phyloP scores from a whole-genome alignment of 2,113 vertebrate genomes.

The Cynopterus brachyotis region DNA sequence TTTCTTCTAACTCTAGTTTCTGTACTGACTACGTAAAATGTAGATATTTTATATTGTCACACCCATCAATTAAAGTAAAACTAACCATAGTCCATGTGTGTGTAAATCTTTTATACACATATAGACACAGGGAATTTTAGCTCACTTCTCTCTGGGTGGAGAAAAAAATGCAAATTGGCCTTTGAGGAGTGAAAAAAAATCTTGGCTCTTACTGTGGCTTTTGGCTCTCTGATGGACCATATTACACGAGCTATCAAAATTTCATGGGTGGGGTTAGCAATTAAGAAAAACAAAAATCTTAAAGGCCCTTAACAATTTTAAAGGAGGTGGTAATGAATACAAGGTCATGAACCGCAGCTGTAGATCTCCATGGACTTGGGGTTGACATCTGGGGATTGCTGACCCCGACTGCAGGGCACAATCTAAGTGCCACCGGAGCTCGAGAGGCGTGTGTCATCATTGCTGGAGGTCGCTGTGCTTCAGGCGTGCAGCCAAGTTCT shows the following conservation, averaged over 20 bases:
- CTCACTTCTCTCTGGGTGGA: background rate
- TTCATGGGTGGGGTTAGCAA: background rate
- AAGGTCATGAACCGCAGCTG: background rate
- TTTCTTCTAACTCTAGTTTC: background rate
- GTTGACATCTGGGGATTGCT: background rate
- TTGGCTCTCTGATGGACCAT: background rate
- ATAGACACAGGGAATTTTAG: background rate
- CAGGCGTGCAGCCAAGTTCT: background rate
- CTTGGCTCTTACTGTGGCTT: background rate
- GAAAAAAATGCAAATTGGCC: background rate
- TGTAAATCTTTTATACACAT: background rate
- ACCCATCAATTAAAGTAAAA: background rate
- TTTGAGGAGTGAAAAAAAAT: background rate
- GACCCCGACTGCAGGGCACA: fast-evolving
- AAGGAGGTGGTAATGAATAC: background rate
- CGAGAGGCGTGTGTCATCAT: fast-evolving
- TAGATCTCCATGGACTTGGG: fast-evolving
- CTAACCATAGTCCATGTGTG: no score
- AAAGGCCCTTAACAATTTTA: background rate
- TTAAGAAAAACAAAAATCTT: background rate
- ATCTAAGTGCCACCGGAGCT: no score
- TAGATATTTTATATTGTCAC: background rate
- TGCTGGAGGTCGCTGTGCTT: background rate
- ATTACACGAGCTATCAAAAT: background rate
- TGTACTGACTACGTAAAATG: background rate